Evolutionary conservation across 2,888 invertebrate species (phyloP), one percentile per base, ranked within the genome.

Genomic region (Chamaedrilus cognettii): DNA sequence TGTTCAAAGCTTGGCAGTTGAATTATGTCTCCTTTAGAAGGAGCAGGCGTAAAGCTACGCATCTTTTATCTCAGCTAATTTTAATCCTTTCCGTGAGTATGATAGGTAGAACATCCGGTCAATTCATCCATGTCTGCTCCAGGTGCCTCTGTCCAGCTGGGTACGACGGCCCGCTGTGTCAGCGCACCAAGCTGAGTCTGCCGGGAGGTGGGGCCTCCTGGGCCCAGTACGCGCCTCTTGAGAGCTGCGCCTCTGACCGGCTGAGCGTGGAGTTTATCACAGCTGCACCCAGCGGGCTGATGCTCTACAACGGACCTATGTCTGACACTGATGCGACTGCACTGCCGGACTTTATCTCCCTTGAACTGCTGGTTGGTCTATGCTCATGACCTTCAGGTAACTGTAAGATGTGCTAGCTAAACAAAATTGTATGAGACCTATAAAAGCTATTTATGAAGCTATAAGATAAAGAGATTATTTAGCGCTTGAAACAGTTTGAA

Each of bases 281-380:
- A 0, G 15, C 65, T 2, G 23, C 49, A 4, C 58, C 64, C 0
- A 93, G 96, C 82, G 96, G 96, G 1, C 87, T 97, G 35, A 86
- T 99, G 64, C 86, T 99, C 56, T 99, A 98, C 85, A 97, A 97
- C 81, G 98, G 98, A 19, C 98, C 98, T 0, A 94, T 96, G 67
- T 5, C 52, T 26, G 73, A 74, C 26, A 55, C 65, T 11, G 52
- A 62, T 26, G n/a, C n/a, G n/a, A 1, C 42, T 31, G 42, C 28
- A 26, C 2, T 51, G 26, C 30, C 55, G 28, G 55, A 50, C 34
- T 99, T 96, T 79, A 91, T 99, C 77, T 92, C 96, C 2, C 87
- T 99, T 28, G 96, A 97, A 85, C 83, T 57, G 28, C 28, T n/a
- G 28, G 35, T 28, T 58, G 32, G 19, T 23, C 26, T n/a, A n/a